Base-by-base conservation (phyloP, 2,888 invertebrate species). In the Cheilosia vernalis region DNA sequence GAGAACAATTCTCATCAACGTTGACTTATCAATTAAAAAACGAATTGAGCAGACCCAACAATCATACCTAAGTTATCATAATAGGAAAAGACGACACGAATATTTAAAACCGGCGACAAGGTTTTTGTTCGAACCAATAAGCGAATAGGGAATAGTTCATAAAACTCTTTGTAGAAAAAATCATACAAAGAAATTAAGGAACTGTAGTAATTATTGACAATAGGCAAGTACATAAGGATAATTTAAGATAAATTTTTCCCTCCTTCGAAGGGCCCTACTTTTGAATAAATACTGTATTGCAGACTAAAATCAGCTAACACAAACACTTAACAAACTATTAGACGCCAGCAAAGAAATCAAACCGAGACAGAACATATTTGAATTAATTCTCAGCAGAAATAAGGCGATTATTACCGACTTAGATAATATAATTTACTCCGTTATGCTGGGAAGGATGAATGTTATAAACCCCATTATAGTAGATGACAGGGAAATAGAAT, bases 91-190 rank as follows among this genome's bases (percentile, higher is more conserved):
- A 30, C 30, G 9, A 30, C 30, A 9, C 9, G 30, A 30, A 30
- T 30, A 30, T 30, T 9, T 30, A 30, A 30, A 2, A 9, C 30
- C 9, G 9, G 30, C 9, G 66, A 66, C 19, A 76, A 66, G 21
- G 76, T 58, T 9, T 66, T 49, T 66, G 76, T 66, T 4, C 58
- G 63, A 27, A 78, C 78, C 6, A 67, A 67, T 33, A 74, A 74
- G 56, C 73, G 80, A 19, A 61, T 81, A 30, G 74, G 74, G 7
- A 81, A 81, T 21, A 76, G 37, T 63, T 74, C 9, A 69, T 40
- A 42, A 74, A 69, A 37, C 61, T 81, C 17, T 74, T 69, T 33
- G 40, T 63, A 17, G 67, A 69, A 21, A 53, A 66, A 60, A 53
- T 4, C 24, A 19, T 67, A 24, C 60, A 76, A 53, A 19, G 58